A percentile compares a stretch with the other conserved stretches of the same genome.
These are phyloP conservation scores for Labrus mixtus DNA, from an alignment of 2,113 vertebrate species.

Conservation along the genomic window DNA sequence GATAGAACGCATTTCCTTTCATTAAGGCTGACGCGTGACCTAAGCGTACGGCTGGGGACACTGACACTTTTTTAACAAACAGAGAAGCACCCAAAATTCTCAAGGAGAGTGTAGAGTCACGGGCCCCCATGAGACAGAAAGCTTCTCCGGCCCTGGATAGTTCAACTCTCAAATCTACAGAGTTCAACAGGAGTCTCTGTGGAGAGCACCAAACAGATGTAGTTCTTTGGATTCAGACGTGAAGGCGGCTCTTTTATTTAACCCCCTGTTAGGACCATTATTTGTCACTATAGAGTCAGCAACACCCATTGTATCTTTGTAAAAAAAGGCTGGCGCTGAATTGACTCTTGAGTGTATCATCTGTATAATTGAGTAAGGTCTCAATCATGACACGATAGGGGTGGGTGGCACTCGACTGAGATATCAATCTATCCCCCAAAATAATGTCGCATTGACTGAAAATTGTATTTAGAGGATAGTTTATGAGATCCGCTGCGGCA, in stretches of 20 bases:
- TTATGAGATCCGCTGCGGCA: neutral
- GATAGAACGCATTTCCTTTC: too few species aligned
- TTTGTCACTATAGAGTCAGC: neutral
- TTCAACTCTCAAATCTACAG: neutral
- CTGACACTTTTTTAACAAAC: neutral
- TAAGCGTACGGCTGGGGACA: too few species aligned
- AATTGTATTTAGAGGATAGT: constrained; percentile 1
- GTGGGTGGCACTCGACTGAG: too few species aligned
- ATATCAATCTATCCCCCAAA: constrained; percentile 9
- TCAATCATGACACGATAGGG: constrained; percentile 1
- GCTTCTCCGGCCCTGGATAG: neutral
- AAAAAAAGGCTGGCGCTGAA: neutral
- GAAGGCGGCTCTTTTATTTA: neutral
- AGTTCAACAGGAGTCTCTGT: constrained; percentile 1
- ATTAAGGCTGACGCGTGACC: too few species aligned
- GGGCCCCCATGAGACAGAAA: neutral
- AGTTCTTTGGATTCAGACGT: neutral
- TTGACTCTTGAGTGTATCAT: neutral
- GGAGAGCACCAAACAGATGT: neutral
- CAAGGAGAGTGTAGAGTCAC: too few species aligned
- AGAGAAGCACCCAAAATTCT: neutral
- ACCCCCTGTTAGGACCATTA: neutral
- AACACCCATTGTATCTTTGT: neutral
- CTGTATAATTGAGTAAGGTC: neutral
- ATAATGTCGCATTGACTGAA: neutral